Conservation (phyloP, 2,113 vertebrate species). For the Nothoprocta pentlandii region DNA sequence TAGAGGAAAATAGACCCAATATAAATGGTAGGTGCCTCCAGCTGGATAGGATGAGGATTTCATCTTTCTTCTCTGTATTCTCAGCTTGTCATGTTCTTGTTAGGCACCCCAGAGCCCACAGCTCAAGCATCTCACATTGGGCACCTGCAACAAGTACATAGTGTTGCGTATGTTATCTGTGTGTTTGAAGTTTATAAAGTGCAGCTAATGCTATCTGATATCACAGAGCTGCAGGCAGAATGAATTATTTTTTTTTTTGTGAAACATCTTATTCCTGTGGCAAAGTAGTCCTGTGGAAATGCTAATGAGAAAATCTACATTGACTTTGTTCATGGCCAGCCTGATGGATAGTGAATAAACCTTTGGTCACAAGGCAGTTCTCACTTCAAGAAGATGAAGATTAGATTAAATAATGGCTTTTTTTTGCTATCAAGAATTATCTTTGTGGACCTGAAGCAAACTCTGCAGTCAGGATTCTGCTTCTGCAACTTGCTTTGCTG, state of each 20-base stretch:
- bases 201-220: not conserved
- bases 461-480: conserved; percentile 9
- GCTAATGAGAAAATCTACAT: conserved; percentile 20
- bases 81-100: not conserved
- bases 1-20: not conserved
- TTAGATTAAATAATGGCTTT: conserved; percentile 30
- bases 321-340: not conserved
- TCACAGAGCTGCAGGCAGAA: not conserved
- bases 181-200: not conserved
- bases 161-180: not conserved
- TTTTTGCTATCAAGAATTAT: conserved; percentile 5
- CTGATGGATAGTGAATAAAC: not conserved
- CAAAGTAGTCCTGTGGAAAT: not conserved
- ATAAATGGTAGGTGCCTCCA: not conserved
- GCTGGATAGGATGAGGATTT: not conserved
- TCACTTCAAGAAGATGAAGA: conserved; percentile 25
- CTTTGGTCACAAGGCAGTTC: not conserved
- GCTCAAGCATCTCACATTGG: not conserved
- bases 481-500: not conserved
- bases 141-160: not conserved
- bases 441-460: conserved; percentile 36
- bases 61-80: not conserved
- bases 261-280: not conserved
- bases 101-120: not conserved
- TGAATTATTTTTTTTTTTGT: conserved; percentile 30